phyloP scores from a whole-genome alignment of 2,113 vertebrate species.

The Dicaeum eximium region DNA sequence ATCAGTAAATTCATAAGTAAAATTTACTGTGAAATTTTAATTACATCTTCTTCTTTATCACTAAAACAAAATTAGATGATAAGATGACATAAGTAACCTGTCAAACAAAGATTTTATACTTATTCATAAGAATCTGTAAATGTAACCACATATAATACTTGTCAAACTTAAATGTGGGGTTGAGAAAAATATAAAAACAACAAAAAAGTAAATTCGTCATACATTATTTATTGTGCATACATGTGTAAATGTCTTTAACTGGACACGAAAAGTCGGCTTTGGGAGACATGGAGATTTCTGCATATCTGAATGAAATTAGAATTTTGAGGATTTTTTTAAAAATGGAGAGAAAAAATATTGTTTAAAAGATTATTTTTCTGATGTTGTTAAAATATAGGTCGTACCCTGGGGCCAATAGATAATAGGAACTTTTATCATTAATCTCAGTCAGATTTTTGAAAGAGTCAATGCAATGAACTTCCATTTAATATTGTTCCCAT shows the following conservation, averaged over 20 bases:
- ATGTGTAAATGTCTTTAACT: not conserved
- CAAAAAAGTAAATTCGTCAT: not conserved
- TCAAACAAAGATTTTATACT: not conserved
- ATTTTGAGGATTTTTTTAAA: not conserved
- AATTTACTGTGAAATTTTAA: not conserved
- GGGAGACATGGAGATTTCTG: not conserved
- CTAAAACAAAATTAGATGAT: not conserved
- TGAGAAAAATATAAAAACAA: not conserved
- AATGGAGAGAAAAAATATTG: not conserved
- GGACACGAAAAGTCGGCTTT: not conserved
- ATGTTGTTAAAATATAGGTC: not conserved
- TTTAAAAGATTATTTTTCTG: not conserved
- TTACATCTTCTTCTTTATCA: not conserved
- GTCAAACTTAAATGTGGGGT: not conserved
- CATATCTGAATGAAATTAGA: not conserved
- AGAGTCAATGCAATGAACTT: not conserved
- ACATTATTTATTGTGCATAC: not conserved
- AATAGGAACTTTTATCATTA: not conserved
- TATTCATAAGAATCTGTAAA: not conserved
- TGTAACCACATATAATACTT: not conserved
- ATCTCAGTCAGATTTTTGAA: not conserved
- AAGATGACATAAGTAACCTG: not conserved
- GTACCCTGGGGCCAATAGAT: not conserved
- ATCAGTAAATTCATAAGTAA: not conserved
- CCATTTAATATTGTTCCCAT: not conserved